Percentiles rank a stretch among this genome's conserved stretches.
phyloP scores from a whole-genome alignment of 1,140 invertebrate genomes.

The Meloidogyne floridensis region DNA sequence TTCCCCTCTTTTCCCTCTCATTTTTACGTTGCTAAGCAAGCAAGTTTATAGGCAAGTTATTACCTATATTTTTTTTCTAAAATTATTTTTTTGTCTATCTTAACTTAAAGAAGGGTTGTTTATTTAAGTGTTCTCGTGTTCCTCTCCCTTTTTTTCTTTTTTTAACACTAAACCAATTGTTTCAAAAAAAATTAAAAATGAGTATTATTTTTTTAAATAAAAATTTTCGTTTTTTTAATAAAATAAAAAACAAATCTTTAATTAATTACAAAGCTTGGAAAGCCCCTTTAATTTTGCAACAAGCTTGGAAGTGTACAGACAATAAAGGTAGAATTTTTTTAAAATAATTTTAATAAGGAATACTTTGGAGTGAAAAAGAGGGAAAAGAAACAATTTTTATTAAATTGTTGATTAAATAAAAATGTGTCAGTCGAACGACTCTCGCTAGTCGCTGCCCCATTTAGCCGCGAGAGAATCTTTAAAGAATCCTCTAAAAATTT shows the following conservation, averaged over 20 bases:
- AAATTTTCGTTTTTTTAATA: not conserved
- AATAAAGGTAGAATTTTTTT: not conserved
- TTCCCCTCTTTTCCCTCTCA: too few relatives aligned
- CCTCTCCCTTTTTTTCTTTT: not conserved
- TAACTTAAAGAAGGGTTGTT: not conserved
- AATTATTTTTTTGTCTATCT: not conserved
- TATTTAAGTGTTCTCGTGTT: not conserved
- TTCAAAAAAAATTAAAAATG: not conserved
- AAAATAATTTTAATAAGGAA: not conserved
- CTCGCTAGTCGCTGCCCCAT: too few relatives aligned
- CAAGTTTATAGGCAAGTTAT: too few relatives aligned
- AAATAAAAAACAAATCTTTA: not conserved
- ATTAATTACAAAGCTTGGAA: not conserved
- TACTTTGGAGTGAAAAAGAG: not conserved
- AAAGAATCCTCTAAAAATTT: too few relatives aligned
- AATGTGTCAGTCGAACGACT: too few relatives aligned
- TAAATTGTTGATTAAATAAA: too few relatives aligned
- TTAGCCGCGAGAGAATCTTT: too few relatives aligned
- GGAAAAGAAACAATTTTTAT: not conserved
- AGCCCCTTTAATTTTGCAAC: not conserved
- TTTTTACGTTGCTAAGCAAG: too few relatives aligned
- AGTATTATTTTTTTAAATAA: not conserved
- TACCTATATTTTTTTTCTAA: not conserved
- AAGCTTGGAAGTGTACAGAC: not conserved
- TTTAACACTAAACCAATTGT: not conserved